Percentiles rank a stretch among this genome's conserved stretches.
Conservation (phyloP, 2,113 vertebrate genomes). For the Herpetotheres cachinnans region DNA sequence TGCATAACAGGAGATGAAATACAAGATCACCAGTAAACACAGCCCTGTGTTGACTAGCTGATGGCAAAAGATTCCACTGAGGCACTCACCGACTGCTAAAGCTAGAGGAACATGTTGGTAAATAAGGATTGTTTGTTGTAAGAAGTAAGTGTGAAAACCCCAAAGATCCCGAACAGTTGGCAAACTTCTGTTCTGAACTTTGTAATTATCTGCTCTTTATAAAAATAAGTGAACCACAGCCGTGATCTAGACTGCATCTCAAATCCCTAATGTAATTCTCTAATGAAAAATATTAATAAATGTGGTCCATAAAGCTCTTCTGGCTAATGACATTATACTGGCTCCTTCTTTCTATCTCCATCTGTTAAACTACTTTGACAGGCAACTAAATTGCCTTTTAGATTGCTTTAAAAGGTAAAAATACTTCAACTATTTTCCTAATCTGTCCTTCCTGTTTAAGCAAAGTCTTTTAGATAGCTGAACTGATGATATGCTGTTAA, state of each 20-base stretch:
- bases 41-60: neutral
- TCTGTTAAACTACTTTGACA: neutral
- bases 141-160: neutral
- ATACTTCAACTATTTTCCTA: neutral
- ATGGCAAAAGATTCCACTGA: neutral
- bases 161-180: neutral
- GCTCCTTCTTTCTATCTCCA: neutral
- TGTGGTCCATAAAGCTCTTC: neutral
- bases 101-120: neutral
- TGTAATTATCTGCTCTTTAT: neutral
- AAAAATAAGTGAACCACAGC: neutral
- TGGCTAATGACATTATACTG: neutral
- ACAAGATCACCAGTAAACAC: neutral
- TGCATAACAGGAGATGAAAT: neutral
- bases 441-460: neutral
- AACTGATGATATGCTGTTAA: neutral
- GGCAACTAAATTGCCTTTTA: neutral
- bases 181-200: neutral
- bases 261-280: neutral
- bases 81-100: neutral
- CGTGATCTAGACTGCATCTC: neutral
- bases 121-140: neutral
- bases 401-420: neutral
- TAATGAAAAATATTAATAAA: neutral
- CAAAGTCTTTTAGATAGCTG: neutral